phyloP scores from a whole-genome alignment of 2,888 invertebrate genomes.

The Autographa gamma region DNA sequence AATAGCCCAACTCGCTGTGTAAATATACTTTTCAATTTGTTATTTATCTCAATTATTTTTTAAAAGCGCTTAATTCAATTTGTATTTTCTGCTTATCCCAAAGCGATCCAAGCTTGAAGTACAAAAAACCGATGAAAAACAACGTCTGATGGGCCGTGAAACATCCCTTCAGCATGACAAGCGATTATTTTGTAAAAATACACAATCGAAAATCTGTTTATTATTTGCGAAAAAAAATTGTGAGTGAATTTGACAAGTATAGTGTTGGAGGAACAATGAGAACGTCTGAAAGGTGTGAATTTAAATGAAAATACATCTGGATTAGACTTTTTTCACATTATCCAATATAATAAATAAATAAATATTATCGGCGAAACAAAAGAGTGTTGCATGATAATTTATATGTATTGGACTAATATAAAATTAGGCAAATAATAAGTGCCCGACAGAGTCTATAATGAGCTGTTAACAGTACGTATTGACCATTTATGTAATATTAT shows the following conservation, averaged over 20 bases:
- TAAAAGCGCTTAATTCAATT: background rate
- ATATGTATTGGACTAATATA: no score
- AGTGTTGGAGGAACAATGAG: no score
- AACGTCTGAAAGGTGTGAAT: no score
- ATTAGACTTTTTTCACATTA: no score
- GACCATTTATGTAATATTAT: no score
- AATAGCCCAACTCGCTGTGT: background rate
- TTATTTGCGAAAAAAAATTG: constrained; percentile 6
- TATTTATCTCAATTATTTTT: background rate
- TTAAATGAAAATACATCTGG: no score
- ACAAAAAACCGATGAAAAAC: constrained; percentile 28
- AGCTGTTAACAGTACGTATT: no score
- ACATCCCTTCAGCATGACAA: constrained; percentile 26
- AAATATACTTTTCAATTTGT: background rate
- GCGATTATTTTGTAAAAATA: constrained; percentile 22
- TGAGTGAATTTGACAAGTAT: background rate
- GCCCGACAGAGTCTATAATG: no score
- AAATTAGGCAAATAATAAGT: no score
- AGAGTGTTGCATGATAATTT: no score
- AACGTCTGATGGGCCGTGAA: constrained; percentile 31
- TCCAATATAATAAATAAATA: no score
- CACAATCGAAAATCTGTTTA: background rate
- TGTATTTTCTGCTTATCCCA: background rate
- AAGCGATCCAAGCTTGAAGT: background rate
- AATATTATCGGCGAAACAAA: no score